These are phyloP conservation scores for Psammodynastes pulverulentus DNA, from an alignment of 2,113 vertebrate genomes.

Conservation along the genomic window DNA sequence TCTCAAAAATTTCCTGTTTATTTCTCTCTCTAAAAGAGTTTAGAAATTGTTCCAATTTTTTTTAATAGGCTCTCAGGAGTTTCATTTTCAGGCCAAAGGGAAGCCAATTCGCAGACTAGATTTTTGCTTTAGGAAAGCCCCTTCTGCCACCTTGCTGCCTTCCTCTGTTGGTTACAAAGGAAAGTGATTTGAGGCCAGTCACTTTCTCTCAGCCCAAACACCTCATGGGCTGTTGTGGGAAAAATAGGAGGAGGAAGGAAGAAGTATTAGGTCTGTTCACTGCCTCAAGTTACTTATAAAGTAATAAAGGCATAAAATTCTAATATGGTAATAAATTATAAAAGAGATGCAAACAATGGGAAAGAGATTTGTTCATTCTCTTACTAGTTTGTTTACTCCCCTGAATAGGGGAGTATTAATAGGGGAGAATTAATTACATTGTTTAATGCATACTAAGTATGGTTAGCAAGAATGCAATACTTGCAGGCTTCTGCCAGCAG, in stretches of 20 bases:
- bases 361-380: neutral
- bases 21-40: neutral
- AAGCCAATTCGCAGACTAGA: neutral
- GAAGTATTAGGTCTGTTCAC: neutral
- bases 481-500: too few relatives aligned
- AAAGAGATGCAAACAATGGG: neutral
- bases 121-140: neutral
- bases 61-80: neutral
- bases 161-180: neutral
- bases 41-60: neutral
- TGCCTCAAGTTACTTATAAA: neutral
- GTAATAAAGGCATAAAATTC: neutral
- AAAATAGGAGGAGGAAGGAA: neutral
- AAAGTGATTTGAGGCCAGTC: neutral
- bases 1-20: neutral
- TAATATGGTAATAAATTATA: neutral
- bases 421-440: neutral
- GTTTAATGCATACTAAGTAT: neutral
- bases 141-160: neutral
- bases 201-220: neutral
- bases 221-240: neutral
- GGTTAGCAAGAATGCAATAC: neutral
- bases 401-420: neutral
- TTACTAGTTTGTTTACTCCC: too few relatives aligned
- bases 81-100: neutral